Evolutionary conservation across 2,113 vertebrate species (phyloP), one percentile per base, ranked within the genome.

Genomic region (Ardeotis arabs): DNA sequence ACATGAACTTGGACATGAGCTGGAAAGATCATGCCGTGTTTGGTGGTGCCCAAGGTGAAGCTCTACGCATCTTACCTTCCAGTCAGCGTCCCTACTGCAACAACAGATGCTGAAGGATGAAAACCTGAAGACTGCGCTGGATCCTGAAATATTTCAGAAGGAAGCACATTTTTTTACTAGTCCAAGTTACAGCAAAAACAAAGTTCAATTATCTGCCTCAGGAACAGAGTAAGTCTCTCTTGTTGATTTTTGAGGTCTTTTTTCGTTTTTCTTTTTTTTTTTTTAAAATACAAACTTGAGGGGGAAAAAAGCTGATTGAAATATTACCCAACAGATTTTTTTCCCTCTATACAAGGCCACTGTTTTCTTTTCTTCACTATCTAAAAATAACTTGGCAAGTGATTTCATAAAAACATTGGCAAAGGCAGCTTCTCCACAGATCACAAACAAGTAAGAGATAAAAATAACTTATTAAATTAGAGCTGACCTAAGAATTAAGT

Each of bases 111-210:
- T 92, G 98, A 99, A 64, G 99, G 99, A 96, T 99, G 99, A 97
- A 99, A 99, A 92, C 99, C 99, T 89, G 99, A 99, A 90, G 99
- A 99, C 92, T 99, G 99, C 58, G 99, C 98, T 74, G 99, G 98
- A 96, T 99, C 99, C 99, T 99, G 96, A 73, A 95, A 97, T 4
- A 58, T 95, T 87, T 67, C 79, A 98, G 39, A 96, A 96, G 86
- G 64, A 95, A 97, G 70, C 59, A 94, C 55, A 64, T 56, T 56
- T 94, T 69, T 94, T 91, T 22, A 85, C 23, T 58, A 92, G 70
- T 58, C 22, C 81, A 72, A 62, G 3, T 79, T 21, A 17, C 16
- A 41, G 49, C 58, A 95, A 84, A 80, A 88, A 10, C 10, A 73
- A 31, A 87, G 47, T 66, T 92, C 73, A 60, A 22, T 62, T 52